Evolutionary conservation across 1,140 invertebrate species (phyloP), one percentile per base, ranked within the genome.

Genomic region (Polypedilum vanderplanki): DNA sequence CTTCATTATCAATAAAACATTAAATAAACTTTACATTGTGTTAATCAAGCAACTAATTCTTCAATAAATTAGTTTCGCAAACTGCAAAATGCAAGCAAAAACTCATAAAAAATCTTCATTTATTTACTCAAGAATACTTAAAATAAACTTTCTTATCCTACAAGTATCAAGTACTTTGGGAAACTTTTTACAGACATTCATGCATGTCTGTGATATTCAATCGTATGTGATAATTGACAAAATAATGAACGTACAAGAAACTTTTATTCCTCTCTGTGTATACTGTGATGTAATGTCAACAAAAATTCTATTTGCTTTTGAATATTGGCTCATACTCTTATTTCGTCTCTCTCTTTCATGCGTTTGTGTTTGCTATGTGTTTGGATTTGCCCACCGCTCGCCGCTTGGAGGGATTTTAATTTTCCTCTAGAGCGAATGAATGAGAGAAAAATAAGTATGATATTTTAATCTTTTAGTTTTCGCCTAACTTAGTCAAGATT

Each of bases 241-340:
- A 57, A 57, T 57, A 57, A 57, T 57, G 12, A 12, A 8, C 46
- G 41, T 46, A 46, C 9, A 57, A 57, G n/a, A 57, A 57, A 57
- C 12, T n/a, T 12, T 46, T 46, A 4, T 46, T 46, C 8, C 8
- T 1, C 41, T 57, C 46, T 1, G 1, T 15, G 4, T 57, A 4
- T 12, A n/a, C n/a, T 57, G 46, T 57, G 46, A 57, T 57, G 46
- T 57, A 57, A 57, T 57, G 46, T n/a, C 12, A 57, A 57, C 46
- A n/a, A 57, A 57, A 12, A 57, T 57, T 57, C 46, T 57, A 57
- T 57, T 57, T 57, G n/a, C 46, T n/a, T 57, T 57, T 57, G 12
- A 57, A 57, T 57, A 57, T 57, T 57, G 46, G 46, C 46, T 57
- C 46, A 57, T 57, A 57, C 12, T 57, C 46, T 57, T 57, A n/a